phyloP scores from a whole-genome alignment of 2,113 vertebrate genomes.

The Aptenodytes forsteri region DNA sequence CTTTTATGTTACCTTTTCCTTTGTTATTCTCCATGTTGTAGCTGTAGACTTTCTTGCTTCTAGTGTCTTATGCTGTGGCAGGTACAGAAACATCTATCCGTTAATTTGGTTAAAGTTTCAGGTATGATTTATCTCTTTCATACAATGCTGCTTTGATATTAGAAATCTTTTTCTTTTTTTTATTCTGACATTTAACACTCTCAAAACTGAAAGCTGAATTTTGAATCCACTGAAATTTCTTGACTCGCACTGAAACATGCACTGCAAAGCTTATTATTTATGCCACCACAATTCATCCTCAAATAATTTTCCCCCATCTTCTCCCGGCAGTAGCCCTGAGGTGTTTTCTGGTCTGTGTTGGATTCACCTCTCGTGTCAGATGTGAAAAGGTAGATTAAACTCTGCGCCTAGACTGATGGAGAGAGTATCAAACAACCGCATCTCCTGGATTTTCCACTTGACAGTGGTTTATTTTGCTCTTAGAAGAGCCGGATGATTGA shows the following conservation, averaged over 20 bases:
- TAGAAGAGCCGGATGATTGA: not conserved
- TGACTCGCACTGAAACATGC: not conserved
- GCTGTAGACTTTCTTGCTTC: not conserved
- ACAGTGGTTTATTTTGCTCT: not conserved
- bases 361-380: not conserved
- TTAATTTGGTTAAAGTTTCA: not conserved
- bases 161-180: not conserved
- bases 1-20: not conserved
- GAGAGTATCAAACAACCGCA: not conserved
- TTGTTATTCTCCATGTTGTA: not conserved
- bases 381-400: not conserved
- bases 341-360: not conserved
- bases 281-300: not conserved
- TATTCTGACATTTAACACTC: not conserved
- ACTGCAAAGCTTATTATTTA: not conserved
- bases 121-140: not conserved
- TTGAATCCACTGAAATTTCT: not conserved
- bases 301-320: not conserved
- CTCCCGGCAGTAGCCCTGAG: not conserved
- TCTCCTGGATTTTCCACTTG: not conserved
- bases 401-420: rapidly evolving
- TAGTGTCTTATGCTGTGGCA: not conserved
- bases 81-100: not conserved
- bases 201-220: not conserved
- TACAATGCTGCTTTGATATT: not conserved